Conservation (phyloP, 2,797 vertebrate species). For the Rhinichthys osculus region DNA sequence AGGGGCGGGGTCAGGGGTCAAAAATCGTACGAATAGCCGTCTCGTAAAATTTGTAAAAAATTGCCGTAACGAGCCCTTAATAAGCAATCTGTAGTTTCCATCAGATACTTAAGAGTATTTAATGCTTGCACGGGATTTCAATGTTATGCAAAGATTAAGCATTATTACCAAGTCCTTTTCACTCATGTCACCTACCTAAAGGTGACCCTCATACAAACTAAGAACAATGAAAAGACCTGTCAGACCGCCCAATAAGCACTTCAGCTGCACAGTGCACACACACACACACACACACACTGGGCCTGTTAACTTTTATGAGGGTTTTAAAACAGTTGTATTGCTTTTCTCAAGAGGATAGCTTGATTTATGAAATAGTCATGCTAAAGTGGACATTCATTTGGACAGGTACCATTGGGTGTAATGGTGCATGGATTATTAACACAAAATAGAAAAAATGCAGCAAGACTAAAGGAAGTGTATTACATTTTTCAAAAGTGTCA, state of each 20-base stretch:
- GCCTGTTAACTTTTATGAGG: slow-evolving; percentile 59
- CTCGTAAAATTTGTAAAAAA: too few species aligned
- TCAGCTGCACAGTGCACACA: slow-evolving; percentile 20
- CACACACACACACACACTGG: slow-evolving; percentile 14
- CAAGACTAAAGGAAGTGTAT: neutral
- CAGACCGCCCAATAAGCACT: neutral
- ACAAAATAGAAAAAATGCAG: slow-evolving; percentile 20
- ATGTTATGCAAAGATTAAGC: neutral
- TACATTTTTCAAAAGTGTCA: neutral
- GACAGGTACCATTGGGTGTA: slow-evolving; percentile 32
- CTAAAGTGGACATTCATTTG: slow-evolving; percentile 34
- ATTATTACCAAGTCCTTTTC: neutral
- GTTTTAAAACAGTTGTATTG: slow-evolving; percentile 54
- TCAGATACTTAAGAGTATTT: too few species aligned
- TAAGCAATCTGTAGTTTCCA: too few species aligned
- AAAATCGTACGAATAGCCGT: too few species aligned
- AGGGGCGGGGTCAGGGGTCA: too few species aligned
- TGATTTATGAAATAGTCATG: slow-evolving; percentile 23
- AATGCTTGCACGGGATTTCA: neutral
- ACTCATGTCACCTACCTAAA: neutral
- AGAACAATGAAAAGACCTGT: slow-evolving; percentile 5
- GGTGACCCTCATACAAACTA: slow-evolving; percentile 11
- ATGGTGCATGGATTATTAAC: slow-evolving; percentile 32
- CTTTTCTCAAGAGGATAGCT: slow-evolving; percentile 9
- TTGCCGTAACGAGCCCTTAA: too few species aligned